Conservation (phyloP, 2,797 vertebrate genomes). For the Myotis planiceps region DNA sequence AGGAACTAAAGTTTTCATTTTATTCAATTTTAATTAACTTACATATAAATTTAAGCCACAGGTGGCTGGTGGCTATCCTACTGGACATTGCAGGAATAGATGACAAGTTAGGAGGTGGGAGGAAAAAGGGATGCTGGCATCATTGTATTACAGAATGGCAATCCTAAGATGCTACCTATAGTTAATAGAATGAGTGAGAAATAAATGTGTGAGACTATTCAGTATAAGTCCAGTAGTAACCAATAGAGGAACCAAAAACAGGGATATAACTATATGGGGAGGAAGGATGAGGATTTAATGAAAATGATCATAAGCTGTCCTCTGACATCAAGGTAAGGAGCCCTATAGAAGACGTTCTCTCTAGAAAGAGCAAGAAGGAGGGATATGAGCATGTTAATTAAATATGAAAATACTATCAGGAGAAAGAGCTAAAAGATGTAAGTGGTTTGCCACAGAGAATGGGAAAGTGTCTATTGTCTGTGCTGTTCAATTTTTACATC, state of each 20-base stretch:
- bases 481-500: neutral
- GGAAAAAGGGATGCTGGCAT: neutral
- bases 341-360: neutral
- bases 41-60: neutral
- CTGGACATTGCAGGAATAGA: neutral
- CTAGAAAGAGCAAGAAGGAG: neutral
- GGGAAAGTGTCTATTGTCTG: neutral
- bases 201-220: neutral
- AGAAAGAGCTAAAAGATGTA: neutral
- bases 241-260: neutral
- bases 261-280: neutral
- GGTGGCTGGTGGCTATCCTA: neutral
- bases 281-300: neutral
- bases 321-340: neutral
- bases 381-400: neutral
- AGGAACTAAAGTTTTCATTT: neutral
- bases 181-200: neutral
- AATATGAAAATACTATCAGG: neutral
- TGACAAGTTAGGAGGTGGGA: neutral
- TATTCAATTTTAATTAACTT: constrained; percentile 11
- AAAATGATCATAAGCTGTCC: neutral
- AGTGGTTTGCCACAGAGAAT: neutral
- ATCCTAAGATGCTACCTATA: neutral
- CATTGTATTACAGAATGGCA: neutral
- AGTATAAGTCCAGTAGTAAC: neutral